Base-by-base conservation (phyloP, 1,140 invertebrate genomes). In the Drosophila neocordata region DNA sequence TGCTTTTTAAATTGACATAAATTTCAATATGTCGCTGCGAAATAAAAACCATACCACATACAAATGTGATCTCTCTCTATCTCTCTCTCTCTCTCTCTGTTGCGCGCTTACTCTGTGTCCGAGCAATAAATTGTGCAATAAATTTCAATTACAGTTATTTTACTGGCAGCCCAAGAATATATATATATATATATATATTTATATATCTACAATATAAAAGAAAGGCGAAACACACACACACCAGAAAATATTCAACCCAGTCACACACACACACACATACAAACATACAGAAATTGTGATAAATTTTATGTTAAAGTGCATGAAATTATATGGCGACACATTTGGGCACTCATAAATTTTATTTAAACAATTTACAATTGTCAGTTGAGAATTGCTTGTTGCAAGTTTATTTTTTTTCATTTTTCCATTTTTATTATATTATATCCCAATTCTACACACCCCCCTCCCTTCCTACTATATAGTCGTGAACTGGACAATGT, bases 1-100 rank as follows among this genome's bases (percentile, higher is more conserved):
- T 88, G 83, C 84, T 88, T 88, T 88, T 88, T 88, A 88, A 88
- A 88, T 88, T 88, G 83, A 88, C 84, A 88, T 88, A 83, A 88
- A 88, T 88, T 88, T 88, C 84, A 88, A 88, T 88, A 83, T 88
- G 83, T 79, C 73, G 72, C 61, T n/a, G 62, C 77, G 53, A 70
- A 72, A 61, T 67, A 74, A 74, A 58, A 44, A 44, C n/a, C 73
- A 59, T 44, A 65, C 75, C 65, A 52, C 73, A 58, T 53, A 56
- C 69, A 64, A 77, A 66, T 31, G 31, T 15, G 44, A 55, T 52
- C 48, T 57, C 65, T 63, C 41, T 12, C 6, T 18, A 4, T 51
- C 13, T n/a, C 37, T 52, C 48, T 53, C 59, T 51, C 20, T 65
- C 81, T 59, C 35, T 65, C 55, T 77, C 62, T 69, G 12, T n/a